phyloP scores from a whole-genome alignment of 2,113 vertebrate species.

The Semicossyphus pulcher region DNA sequence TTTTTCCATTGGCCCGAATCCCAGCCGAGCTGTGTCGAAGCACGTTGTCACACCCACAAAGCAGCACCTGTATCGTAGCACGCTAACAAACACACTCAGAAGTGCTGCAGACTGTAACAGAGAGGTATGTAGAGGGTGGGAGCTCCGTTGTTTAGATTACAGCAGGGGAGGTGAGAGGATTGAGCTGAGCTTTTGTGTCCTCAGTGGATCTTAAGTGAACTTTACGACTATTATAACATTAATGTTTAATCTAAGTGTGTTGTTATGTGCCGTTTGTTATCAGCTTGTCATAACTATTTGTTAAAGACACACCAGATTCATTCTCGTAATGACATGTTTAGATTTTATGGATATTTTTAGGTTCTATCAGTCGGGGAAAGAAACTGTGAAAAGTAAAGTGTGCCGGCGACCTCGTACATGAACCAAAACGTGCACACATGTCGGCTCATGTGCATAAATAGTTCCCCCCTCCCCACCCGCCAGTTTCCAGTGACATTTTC shows the following conservation, averaged over 20 bases:
- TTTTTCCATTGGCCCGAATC: conserved; percentile 53
- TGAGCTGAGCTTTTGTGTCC: background rate
- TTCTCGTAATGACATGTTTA: background rate
- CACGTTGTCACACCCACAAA: conserved; percentile 45
- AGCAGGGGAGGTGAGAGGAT: background rate
- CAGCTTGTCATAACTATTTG: background rate
- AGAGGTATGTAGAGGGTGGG: conserved; percentile 2
- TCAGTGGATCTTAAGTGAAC: background rate
- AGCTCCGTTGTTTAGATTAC: background rate
- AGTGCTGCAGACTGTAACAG: background rate
- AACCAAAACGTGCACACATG: conserved; percentile 14
- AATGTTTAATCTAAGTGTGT: background rate
- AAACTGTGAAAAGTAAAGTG: background rate
- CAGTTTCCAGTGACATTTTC: conserved; percentile 58
- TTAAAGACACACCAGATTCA: background rate
- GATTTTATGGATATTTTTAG: no score
- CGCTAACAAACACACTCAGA: conserved; percentile 4
- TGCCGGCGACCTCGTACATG: background rate
- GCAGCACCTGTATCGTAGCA: conserved; percentile 28
- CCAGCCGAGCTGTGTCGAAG: conserved; percentile 33
- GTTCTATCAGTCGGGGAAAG: background rate
- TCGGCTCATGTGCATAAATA: conserved; percentile 44
- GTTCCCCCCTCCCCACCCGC: background rate
- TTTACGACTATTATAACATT: background rate
- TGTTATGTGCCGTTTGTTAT: background rate